These are phyloP conservation scores for Horisme vitalbata DNA, from an alignment of 2,888 invertebrate genomes.

Conservation along the genomic window DNA sequence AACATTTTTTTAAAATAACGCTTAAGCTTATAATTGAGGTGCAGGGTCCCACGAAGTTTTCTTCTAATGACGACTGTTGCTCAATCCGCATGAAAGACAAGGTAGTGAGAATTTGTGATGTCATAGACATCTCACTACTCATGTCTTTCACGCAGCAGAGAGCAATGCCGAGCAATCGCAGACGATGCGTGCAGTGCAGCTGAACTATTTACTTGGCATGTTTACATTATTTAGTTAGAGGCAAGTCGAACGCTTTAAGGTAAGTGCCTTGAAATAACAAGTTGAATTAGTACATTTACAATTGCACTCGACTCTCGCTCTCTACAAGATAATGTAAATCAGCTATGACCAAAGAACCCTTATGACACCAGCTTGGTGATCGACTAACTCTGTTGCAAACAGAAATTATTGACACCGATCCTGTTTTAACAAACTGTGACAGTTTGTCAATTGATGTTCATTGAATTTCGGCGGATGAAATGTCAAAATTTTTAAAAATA, in stretches of 20 bases:
- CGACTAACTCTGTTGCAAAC: too few species aligned
- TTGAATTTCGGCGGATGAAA: too few species aligned
- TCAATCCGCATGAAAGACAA: conserved; percentile 97
- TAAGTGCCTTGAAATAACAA: background rate
- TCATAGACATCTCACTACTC: conserved; percentile 97
- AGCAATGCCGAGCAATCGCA: conserved; percentile 43
- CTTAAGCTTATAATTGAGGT: conserved; percentile 11
- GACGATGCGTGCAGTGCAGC: conserved; percentile 17
- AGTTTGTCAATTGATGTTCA: too few species aligned
- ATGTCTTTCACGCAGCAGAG: conserved; percentile 95
- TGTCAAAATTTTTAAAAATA: too few species aligned
- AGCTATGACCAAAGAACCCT: background rate
- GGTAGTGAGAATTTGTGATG: conserved; percentile 92
- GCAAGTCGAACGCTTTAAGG: background rate
- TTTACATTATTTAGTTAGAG: conserved; percentile 5
- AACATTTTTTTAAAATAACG: background rate
- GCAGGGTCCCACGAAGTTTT: conserved; percentile 27
- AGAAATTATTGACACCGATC: too few species aligned
- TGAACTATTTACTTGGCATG: conserved; percentile 2
- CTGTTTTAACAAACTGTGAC: too few species aligned
- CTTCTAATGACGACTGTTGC: conserved; percentile 52
- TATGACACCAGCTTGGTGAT: too few species aligned
- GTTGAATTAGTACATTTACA: background rate
- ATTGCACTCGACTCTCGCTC: background rate
- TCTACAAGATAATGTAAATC: conserved; percentile 6